Conservation (phyloP, 1,140 invertebrate genomes). For the Dendrolimus kikuchii region DNA sequence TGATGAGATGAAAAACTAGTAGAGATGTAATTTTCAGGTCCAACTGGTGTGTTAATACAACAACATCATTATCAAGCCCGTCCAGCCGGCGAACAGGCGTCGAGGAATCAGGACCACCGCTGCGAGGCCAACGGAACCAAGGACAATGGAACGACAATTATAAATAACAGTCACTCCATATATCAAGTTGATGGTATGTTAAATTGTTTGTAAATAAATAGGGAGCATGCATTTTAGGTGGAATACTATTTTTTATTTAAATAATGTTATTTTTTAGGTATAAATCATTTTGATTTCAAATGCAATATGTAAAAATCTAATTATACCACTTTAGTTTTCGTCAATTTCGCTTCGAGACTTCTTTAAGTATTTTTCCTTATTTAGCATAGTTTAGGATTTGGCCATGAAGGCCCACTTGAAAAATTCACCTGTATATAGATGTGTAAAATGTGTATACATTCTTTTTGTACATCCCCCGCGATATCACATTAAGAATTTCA, state of each 20-base stretch:
- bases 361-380: no score
- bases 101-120: slow-evolving; percentile 26
- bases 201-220: neutral
- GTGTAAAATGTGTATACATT: no score
- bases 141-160: slow-evolving; percentile 34
- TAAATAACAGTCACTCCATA: slow-evolving; percentile 47
- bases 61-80: slow-evolving; percentile 94
- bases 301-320: no score
- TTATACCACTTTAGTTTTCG: no score
- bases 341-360: no score
- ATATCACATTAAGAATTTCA: no score
- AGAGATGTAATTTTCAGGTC: slow-evolving; percentile 70
- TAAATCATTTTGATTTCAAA: no score
- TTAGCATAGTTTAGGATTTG: no score
- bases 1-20: no score
- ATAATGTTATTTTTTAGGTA: neutral
- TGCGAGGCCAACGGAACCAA: slow-evolving; percentile 28
- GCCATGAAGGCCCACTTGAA: no score
- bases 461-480: no score
- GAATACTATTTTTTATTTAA: neutral
- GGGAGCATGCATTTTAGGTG: neutral
- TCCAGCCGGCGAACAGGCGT: slow-evolving; percentile 70
- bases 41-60: slow-evolving; percentile 90
- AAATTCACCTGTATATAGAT: no score
- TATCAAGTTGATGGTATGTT: slow-evolving; percentile 60